Evolutionary conservation across 2,113 vertebrate species (phyloP).

Genomic region (Ciconia stormi): DNA sequence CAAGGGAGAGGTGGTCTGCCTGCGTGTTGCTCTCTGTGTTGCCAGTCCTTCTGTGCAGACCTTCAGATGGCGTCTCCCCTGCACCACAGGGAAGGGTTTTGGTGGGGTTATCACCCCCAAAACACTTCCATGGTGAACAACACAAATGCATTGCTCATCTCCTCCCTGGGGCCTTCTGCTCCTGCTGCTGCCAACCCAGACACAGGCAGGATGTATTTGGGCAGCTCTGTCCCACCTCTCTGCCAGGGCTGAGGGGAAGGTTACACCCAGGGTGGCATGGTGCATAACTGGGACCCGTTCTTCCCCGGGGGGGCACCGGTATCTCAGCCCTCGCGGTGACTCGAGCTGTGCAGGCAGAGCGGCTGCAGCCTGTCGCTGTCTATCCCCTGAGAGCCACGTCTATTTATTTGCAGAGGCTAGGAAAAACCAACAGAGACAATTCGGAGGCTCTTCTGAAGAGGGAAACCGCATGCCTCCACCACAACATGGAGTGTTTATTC

Average conservation of each 20-base stretch:
- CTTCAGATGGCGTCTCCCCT: neutral
- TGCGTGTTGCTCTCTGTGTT: neutral
- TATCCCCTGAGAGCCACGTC: rapidly evolving
- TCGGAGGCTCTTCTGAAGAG: neutral
- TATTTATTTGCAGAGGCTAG: neutral
- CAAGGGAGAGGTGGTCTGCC: neutral
- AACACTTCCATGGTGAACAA: neutral
- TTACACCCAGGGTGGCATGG: neutral
- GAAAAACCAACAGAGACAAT: neutral
- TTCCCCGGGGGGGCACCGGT: neutral
- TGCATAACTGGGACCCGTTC: neutral
- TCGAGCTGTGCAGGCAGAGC: rapidly evolving
- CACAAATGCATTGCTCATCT: neutral
- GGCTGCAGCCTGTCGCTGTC: rapidly evolving
- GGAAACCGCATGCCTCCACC: neutral
- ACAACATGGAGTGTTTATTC: neutral
- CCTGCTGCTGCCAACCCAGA: neutral
- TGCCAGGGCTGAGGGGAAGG: neutral
- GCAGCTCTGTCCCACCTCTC: neutral
- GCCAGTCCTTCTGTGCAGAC: neutral
- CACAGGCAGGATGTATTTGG: neutral
- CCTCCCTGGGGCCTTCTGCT: neutral
- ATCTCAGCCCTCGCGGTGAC: rapidly evolving
- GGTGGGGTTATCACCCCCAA: neutral
- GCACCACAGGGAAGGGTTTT: neutral